A percentile compares a stretch with the other conserved stretches of the same genome.
phyloP scores from a whole-genome alignment of 2,113 vertebrate genomes.

The Syrmaticus mikado region DNA sequence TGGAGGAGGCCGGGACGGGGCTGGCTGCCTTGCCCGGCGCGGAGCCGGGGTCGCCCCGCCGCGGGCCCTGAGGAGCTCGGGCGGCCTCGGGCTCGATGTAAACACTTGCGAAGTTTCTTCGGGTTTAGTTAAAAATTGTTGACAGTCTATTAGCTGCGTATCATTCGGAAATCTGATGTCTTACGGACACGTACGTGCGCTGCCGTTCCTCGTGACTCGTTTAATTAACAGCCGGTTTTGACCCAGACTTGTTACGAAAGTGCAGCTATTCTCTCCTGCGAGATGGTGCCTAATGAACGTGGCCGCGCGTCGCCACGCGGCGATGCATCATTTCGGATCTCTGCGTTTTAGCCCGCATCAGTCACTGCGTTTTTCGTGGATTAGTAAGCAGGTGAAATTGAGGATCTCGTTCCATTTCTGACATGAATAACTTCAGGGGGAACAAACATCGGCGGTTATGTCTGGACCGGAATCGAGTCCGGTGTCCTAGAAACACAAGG shows the following conservation, averaged over 20 bases:
- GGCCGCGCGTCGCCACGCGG: conserved; percentile 75
- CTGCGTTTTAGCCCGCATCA: conserved; percentile 75
- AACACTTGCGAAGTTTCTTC: not conserved
- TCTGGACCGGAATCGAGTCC: conserved; percentile 84
- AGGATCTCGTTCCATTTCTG: conserved; percentile 89
- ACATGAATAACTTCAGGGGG: conserved; percentile 89
- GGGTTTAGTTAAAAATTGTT: not conserved
- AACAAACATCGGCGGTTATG: conserved; percentile 87
- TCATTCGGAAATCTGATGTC: not conserved
- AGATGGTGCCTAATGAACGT: conserved; percentile 76
- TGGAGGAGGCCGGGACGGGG: not conserved
- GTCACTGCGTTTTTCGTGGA: conserved; percentile 75
- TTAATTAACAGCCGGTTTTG: conserved; percentile 79
- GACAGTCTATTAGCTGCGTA: not conserved
- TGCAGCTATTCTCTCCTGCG: conserved; percentile 73
- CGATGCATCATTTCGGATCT: conserved; percentile 76
- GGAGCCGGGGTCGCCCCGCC: not conserved
- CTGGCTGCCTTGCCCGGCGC: not conserved
- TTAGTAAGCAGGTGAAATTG: conserved; percentile 87
- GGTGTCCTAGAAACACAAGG: conserved; percentile 86
- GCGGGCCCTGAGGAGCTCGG: not conserved
- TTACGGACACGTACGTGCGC: conserved; percentile 36
- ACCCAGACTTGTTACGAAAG: conserved; percentile 74
- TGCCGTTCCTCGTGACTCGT: conserved; percentile 75
- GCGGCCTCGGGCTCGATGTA: not conserved